Base-by-base conservation (phyloP, 2,113 vertebrate species). In the Alouatta palliata region DNA sequence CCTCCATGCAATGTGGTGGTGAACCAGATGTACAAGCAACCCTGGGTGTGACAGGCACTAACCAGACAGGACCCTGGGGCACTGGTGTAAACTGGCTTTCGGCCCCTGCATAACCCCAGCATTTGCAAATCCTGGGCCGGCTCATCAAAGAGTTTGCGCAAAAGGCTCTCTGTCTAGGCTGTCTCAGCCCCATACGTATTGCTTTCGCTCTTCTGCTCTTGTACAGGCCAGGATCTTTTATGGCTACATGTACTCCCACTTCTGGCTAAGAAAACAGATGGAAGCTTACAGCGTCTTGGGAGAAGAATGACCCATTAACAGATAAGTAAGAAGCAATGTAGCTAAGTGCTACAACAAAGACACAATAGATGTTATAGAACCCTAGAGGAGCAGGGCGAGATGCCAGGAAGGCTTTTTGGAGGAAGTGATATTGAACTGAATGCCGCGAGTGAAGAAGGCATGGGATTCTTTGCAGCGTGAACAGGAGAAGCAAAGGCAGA, bases 131-230 rank as follows among this genome's bases (percentile, higher is more conserved):
- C 16, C 82, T 2, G 8, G 66, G 35, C 58, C n/a, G 76, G 64
- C 20, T 92, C 82, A 6, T 20, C 49, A 70, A 37, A 66, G 82
- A 61, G 5, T 52, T 27, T 66, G 40, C 93, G n/a, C 71, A 81
- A 81, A 85, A n/a, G 56, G 27, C 27, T 64, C 37, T 79, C 70
- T 30, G 30, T 37, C 64, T 75, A 68, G 88, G 80, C 40, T 0
- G 3, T 14, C 73, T 85, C 16, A 6, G 81, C 61, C 25, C 21
- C 13, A 5, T 3, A 35, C 0, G 37, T 17, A 32, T 0, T 35
- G 52, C 45, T 23, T 68, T 56, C 37, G 25, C 47, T 64, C 47
- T 90, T 47, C 47, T 81, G 43, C 37, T 83, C 49, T 27, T 32
- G 77, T 17, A 27, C 4, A 61, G 30, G 86, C 37, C 13, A 5